Conservation (phyloP, 2,888 invertebrate genomes). For the Orthonevra nobilis region DNA sequence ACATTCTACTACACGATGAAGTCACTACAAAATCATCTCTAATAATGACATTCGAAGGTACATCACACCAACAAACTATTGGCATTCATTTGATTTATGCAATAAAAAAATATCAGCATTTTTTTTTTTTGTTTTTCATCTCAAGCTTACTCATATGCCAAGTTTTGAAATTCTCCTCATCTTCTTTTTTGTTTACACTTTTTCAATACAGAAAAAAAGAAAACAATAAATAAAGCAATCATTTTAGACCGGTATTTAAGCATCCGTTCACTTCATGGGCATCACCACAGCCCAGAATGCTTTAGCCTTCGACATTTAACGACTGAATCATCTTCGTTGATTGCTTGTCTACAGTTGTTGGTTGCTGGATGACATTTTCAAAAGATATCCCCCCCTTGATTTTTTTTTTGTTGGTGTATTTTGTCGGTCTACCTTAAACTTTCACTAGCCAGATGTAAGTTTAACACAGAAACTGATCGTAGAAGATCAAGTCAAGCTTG, state of each 20-base stretch:
- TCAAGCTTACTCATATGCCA: neutral
- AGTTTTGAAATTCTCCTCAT: constrained; percentile 9
- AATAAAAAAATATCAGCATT: constrained; percentile 3
- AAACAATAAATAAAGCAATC: constrained; percentile 12
- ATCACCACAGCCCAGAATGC: constrained; percentile 1
- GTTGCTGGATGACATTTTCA: constrained; percentile 43
- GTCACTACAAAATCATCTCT: constrained; percentile 23
- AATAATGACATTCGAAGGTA: constrained; percentile 19
- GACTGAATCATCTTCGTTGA: constrained; percentile 67
- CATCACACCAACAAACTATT: constrained; percentile 30
- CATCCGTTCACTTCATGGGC: constrained; percentile 1
- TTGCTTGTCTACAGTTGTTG: constrained; percentile 7
- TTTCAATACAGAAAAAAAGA: constrained; percentile 10
- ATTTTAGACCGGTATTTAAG: constrained; percentile 35
- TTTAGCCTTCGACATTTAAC: constrained; percentile 61
- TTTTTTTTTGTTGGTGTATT: neutral
- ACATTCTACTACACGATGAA: constrained; percentile 47
- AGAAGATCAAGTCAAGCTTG: constrained; percentile 36
- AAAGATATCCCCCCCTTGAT: too few relatives aligned
- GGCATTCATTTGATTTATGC: constrained; percentile 22
- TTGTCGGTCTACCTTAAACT: constrained; percentile 60
- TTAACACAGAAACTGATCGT: constrained; percentile 60
- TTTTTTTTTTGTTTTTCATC: too few relatives aligned
- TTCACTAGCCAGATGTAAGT: constrained; percentile 62
- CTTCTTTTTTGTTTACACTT: constrained; percentile 2